These are phyloP conservation scores for Apus apus DNA, from an alignment of 2,113 vertebrate genomes.

Conservation along the genomic window DNA sequence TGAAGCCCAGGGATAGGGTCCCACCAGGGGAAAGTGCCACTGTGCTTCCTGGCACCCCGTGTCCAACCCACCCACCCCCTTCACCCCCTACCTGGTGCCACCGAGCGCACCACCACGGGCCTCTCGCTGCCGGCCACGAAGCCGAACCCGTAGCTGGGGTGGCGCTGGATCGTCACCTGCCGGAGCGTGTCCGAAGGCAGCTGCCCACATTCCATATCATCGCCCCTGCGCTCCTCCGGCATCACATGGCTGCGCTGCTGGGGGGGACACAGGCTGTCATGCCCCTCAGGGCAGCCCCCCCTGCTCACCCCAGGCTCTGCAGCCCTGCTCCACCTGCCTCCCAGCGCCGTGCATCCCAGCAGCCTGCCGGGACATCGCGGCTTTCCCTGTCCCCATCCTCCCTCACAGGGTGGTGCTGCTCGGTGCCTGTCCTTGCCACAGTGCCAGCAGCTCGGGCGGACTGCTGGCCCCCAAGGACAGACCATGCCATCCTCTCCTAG, in stretches of 20 bases:
- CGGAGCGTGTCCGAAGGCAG: conserved; percentile 89
- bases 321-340: neutral
- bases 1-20: neutral
- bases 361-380: neutral
- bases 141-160: conserved; percentile 91
- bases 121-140: conserved; percentile 94
- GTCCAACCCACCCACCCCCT: neutral
- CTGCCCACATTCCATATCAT: conserved; percentile 96
- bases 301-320: fast-evolving
- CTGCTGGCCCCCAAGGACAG: fast-evolving
- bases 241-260: conserved; percentile 87
- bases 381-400: neutral
- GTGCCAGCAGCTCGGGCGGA: fast-evolving
- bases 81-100: conserved; percentile 85
- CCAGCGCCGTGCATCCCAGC: neutral
- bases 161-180: conserved; percentile 91
- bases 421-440: neutral
- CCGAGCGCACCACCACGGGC: conserved; percentile 92
- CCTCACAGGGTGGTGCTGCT: fast-evolving
- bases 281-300: neutral
- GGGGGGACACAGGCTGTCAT: neutral
- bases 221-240: conserved; percentile 83
- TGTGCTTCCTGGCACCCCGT: neutral
- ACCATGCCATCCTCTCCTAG: neutral
- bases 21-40: neutral